Conservation (phyloP, 2,113 vertebrate genomes). For the Phalacrocorax brasilianus region DNA sequence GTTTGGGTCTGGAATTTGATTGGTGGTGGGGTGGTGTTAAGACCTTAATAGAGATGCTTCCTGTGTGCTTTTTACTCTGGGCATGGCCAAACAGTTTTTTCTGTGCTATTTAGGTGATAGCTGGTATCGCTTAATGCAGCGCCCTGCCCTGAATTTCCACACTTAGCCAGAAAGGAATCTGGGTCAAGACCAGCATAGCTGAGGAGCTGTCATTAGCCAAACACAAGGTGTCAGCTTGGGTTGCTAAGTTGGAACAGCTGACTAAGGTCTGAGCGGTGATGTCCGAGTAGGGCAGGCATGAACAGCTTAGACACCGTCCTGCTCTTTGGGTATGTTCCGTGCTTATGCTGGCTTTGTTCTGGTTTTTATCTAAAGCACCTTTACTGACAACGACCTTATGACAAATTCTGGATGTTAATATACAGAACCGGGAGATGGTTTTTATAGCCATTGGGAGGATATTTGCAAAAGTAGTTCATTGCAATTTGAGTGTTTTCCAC, state of each 20-base stretch:
- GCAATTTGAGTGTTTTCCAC: background rate
- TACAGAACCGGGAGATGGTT: background rate
- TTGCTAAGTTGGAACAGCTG: background rate
- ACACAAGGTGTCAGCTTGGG: background rate
- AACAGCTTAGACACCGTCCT: background rate
- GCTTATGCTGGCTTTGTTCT: background rate
- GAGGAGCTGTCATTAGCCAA: background rate
- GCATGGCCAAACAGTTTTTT: background rate
- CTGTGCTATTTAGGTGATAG: background rate
- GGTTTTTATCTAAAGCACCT: background rate
- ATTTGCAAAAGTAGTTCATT: background rate
- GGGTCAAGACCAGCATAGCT: background rate
- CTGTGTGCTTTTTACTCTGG: background rate
- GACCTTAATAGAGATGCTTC: background rate
- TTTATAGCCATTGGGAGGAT: background rate
- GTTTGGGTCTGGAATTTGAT: background rate
- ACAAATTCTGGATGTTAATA: background rate
- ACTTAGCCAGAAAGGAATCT: background rate
- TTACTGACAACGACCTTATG: background rate
- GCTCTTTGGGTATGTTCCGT: background rate
- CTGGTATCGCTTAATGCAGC: background rate
- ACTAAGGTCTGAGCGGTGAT: background rate
- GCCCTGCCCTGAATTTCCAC: background rate
- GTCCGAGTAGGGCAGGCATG: background rate
- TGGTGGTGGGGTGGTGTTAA: background rate